phyloP scores from a whole-genome alignment of 2,797 vertebrate genomes.

The Coregonus ussuriensis region DNA sequence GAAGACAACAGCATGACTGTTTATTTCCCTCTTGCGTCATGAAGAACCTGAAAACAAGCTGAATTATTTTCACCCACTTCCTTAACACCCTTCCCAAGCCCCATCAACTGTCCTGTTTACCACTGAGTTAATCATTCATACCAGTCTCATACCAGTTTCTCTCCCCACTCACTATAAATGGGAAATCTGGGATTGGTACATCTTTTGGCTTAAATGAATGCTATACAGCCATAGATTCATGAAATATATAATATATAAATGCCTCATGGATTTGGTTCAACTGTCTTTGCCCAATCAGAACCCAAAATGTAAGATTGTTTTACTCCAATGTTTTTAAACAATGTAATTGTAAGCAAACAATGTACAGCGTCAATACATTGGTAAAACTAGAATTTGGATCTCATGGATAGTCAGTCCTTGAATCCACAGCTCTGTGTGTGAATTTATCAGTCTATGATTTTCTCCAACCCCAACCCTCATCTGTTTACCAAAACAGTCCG shows the following conservation, averaged over 20 bases:
- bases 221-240: neutral
- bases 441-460: neutral
- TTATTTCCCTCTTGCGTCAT: conserved; percentile 36
- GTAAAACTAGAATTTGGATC: too few relatives aligned
- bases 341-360: too few relatives aligned
- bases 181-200: neutral
- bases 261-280: neutral
- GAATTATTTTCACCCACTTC: conserved; percentile 41
- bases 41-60: conserved; percentile 61
- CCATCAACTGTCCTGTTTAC: conserved; percentile 44
- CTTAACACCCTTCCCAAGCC: conserved; percentile 36
- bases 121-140: conserved; percentile 42
- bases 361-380: too few relatives aligned
- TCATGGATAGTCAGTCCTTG: too few relatives aligned
- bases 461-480: neutral
- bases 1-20: conserved; percentile 51
- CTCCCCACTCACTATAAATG: neutral
- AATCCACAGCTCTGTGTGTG: too few relatives aligned
- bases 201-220: neutral
- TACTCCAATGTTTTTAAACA: too few relatives aligned
- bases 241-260: neutral
- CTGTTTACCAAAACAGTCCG: neutral
- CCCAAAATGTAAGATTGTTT: too few relatives aligned
- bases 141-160: conserved; percentile 7
- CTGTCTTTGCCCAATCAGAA: too few relatives aligned